Base-by-base conservation (phyloP, 2,113 vertebrate genomes). In the Porphyrio hochstetteri region DNA sequence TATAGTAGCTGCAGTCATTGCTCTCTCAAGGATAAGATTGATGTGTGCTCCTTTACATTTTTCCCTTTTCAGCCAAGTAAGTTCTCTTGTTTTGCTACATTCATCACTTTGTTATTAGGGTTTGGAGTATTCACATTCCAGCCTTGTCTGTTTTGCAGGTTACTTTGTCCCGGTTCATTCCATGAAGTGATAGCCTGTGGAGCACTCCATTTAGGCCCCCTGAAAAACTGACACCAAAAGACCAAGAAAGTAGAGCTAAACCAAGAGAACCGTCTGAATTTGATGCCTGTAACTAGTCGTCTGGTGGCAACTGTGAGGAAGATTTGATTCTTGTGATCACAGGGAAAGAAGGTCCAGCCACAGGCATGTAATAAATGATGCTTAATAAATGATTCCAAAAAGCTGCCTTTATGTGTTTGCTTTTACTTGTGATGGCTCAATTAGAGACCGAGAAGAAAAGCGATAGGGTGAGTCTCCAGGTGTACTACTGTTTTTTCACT, bases 351-450 rank as follows among this genome's bases (percentile, higher is more conserved):
- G 3, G 91, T 90, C 91, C 83, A 96, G 87, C 80, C 90, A 80
- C 87, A 90, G 94, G 85, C 93, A 96, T 95, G 93, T 97, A 95
- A 94, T 74, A 92, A 92, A 85, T 83, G 86, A 88, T 93, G 88
- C 59, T 95, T 93, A 97, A 97, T 97, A 97, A 97, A 97, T 93
- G 52, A 92, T 93, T 97, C 85, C 71, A 83, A 96, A 96, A 97
- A 97, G 84, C 87, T 94, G 83, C 84, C 95, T 96, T 91, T 93
- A 88, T 60, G 90, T 84, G 96, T 96, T 97, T 95, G 90, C 85
- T 93, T 95, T 96, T 89, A 77, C 79, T 87, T 81, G 76, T 82
- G 75, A 82, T 79, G 88, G 65, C 48, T 92, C 63, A 46, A 16
- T 77, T 74, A 89, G 92, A 29, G 31, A 65, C 14, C 7, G 2